These are phyloP conservation scores for Clistopyga incitator DNA, from an alignment of 2,888 invertebrate species.

Conservation along the genomic window DNA sequence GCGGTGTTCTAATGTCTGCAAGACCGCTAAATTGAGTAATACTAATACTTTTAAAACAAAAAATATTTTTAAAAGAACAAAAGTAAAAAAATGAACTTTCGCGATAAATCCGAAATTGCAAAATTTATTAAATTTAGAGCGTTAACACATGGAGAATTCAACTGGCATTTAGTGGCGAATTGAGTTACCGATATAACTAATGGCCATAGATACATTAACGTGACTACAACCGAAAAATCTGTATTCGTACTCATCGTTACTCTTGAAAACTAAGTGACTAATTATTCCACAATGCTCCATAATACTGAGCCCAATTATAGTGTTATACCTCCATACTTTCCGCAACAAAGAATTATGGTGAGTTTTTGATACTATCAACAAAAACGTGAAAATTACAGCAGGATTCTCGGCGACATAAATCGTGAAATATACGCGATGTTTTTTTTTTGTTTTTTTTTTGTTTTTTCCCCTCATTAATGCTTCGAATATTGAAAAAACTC, in stretches of 20 bases:
- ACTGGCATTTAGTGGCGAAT: conserved; percentile 71
- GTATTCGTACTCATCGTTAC: conserved; percentile 7
- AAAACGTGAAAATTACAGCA: background rate
- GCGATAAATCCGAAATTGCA: background rate
- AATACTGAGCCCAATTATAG: conserved; percentile 18
- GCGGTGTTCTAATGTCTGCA: conserved; percentile 81
- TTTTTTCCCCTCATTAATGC: background rate
- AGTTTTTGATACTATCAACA: background rate
- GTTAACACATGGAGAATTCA: conserved; percentile 80
- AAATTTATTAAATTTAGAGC: conserved; percentile 37
- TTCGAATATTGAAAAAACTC: background rate
- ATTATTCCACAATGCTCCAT: conserved; percentile 10
- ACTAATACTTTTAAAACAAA: background rate
- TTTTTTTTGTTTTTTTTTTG: no score
- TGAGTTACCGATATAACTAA: conserved; percentile 48
- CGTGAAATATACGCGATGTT: background rate
- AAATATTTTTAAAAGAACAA: background rate
- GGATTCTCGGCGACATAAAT: background rate
- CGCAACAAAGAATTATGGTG: background rate
- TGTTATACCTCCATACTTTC: conserved; percentile 5
- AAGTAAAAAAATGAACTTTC: background rate
- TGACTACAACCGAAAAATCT: conserved; percentile 14
- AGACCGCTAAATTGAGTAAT: conserved; percentile 60
- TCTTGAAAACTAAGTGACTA: background rate
- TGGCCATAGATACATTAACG: conserved; percentile 19